Conservation (phyloP, 2,113 vertebrate genomes). For the Pyrgilauda ruficollis region DNA sequence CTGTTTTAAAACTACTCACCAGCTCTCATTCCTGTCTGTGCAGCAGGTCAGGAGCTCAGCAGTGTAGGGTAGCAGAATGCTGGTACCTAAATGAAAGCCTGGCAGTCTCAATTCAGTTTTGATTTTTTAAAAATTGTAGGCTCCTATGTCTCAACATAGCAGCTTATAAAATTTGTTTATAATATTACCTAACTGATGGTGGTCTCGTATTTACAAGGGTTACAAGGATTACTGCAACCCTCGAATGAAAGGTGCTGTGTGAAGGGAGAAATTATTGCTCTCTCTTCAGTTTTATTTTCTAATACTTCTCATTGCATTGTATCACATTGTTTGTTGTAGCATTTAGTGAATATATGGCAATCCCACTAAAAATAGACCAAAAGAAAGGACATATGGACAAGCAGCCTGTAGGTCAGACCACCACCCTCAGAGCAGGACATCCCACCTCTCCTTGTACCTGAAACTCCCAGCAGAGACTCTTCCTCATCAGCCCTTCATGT, state of each 20-base stretch:
- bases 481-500: not conserved
- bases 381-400: not conserved
- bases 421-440: not conserved
- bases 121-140: not conserved
- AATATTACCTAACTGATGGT: not conserved
- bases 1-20: not conserved
- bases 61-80: not conserved
- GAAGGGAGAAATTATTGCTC: not conserved
- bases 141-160: not conserved
- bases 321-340: not conserved
- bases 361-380: not conserved
- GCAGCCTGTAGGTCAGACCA: not conserved
- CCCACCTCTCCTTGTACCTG: not conserved
- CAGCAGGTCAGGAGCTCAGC: not conserved
- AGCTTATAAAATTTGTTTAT: conserved; percentile 20
- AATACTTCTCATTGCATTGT: not conserved
- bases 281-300: conserved; percentile 2
- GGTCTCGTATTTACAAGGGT: not conserved
- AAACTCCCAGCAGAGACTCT: not conserved
- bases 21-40: not conserved
- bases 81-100: not conserved
- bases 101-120: not conserved
- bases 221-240: not conserved
- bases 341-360: not conserved
- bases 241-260: not conserved